Evolutionary conservation across 1,140 invertebrate species (phyloP).

Genomic region (Drosophila sturtevanti): DNA sequence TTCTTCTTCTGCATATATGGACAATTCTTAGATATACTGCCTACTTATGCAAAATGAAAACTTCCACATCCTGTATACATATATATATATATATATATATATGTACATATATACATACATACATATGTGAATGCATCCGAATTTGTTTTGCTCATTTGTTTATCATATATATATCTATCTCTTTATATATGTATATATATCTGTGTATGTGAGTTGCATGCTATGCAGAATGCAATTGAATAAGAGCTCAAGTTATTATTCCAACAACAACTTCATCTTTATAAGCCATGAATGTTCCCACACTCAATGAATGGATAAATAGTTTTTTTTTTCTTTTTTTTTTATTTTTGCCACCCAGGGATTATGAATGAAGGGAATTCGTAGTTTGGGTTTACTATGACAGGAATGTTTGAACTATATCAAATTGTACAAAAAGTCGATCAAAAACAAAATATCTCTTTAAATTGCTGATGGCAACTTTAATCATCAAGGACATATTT

Average conservation of each 20-base stretch:
- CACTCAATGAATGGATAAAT: background rate
- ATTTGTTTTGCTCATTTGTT: constrained; percentile 23
- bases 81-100: too few relatives aligned
- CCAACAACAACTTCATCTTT: background rate
- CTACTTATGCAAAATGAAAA: constrained; percentile 27
- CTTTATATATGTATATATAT: too few relatives aligned
- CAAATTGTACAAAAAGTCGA: background rate
- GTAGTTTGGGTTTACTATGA: constrained; percentile 1
- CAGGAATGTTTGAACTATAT: constrained; percentile 31
- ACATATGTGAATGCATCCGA: constrained; percentile 43
- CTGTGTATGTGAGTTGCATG: background rate
- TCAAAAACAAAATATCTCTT: too few relatives aligned
- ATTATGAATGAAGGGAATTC: background rate
- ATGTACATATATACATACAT: too few relatives aligned
- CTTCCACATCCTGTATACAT: constrained; percentile 47
- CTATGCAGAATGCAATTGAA: background rate
- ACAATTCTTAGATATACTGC: constrained; percentile 18
- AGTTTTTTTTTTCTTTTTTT: too few relatives aligned
- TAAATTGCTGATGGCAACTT: too few relatives aligned
- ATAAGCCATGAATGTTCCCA: background rate
- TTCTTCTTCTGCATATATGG: background rate
- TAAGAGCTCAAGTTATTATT: too few relatives aligned
- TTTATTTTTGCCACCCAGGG: constrained; percentile 10
- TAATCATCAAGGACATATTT: constrained; percentile 1
- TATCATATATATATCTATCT: background rate